Evolutionary conservation across 2,888 invertebrate species (phyloP).

Genomic region (Schizaphis graminum): DNA sequence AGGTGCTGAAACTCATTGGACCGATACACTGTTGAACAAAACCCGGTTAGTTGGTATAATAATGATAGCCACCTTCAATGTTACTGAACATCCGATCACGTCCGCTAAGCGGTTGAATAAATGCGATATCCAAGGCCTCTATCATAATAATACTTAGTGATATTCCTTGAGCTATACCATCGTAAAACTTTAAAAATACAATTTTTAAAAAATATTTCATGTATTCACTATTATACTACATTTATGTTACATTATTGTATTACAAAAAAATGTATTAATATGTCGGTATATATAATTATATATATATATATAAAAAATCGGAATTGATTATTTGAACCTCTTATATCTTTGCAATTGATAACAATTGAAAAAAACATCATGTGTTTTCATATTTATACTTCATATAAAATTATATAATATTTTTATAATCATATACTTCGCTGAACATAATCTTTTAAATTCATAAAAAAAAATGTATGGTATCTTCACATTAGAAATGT

Average conservation of each 20-base stretch:
- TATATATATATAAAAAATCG: neutral
- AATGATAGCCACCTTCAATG: neutral
- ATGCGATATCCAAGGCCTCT: constrained; percentile 38
- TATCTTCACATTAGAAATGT: neutral
- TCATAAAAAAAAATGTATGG: neutral
- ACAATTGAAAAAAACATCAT: neutral
- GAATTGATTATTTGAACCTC: neutral
- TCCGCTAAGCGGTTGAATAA: constrained; percentile 1
- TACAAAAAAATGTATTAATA: neutral
- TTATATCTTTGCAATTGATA: neutral
- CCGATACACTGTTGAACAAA: constrained; percentile 1
- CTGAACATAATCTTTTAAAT: neutral
- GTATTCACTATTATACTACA: neutral
- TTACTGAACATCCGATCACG: constrained; percentile 57
- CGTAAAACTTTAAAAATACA: neutral
- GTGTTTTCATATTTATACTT: neutral
- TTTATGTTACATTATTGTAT: neutral
- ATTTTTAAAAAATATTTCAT: neutral
- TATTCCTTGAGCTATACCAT: neutral
- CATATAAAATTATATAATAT: neutral
- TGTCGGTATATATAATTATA: neutral
- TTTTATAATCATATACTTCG: neutral
- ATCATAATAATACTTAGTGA: neutral
- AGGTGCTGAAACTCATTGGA: neutral
- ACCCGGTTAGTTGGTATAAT: neutral